Evolutionary conservation across 2,888 invertebrate species (phyloP).

Genomic region (Neoaliturus tenellus): DNA sequence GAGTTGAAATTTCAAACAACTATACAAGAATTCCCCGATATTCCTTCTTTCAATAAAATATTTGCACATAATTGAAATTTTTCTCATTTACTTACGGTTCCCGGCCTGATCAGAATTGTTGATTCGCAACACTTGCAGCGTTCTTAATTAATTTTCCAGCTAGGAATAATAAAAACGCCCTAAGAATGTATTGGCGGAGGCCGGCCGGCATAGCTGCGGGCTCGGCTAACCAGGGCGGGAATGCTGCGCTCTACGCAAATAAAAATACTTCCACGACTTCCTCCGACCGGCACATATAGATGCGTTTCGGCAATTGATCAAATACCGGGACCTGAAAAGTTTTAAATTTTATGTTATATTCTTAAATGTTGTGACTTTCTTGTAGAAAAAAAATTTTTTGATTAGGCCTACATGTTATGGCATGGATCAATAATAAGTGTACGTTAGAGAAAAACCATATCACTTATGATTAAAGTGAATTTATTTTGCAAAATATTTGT

Average conservation of each 20-base stretch:
- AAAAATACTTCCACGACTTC: conserved; percentile 38
- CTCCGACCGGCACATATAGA: background rate
- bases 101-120: conserved; percentile 52
- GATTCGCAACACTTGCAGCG: conserved; percentile 50
- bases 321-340: too few relatives aligned
- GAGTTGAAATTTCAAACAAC: background rate
- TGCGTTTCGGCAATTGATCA: too few relatives aligned
- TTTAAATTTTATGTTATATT: too few relatives aligned
- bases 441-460: too few relatives aligned
- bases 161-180: conserved; percentile 43
- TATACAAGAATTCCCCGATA: background rate
- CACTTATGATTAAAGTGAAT: too few relatives aligned
- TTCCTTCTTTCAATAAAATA: conserved; percentile 36
- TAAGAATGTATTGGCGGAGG: conserved; percentile 50
- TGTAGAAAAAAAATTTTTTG: too few relatives aligned
- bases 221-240: background rate
- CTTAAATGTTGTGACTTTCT: too few relatives aligned
- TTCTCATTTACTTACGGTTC: background rate
- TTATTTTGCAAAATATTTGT: too few relatives aligned
- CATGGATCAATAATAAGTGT: too few relatives aligned
- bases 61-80: conserved; percentile 21
- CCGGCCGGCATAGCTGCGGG: conserved; percentile 27
- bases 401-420: too few relatives aligned
- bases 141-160: conserved; percentile 56
- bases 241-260: conserved; percentile 34